phyloP scores from a whole-genome alignment of 2,113 vertebrate species.

The Danio rerio region DNA sequence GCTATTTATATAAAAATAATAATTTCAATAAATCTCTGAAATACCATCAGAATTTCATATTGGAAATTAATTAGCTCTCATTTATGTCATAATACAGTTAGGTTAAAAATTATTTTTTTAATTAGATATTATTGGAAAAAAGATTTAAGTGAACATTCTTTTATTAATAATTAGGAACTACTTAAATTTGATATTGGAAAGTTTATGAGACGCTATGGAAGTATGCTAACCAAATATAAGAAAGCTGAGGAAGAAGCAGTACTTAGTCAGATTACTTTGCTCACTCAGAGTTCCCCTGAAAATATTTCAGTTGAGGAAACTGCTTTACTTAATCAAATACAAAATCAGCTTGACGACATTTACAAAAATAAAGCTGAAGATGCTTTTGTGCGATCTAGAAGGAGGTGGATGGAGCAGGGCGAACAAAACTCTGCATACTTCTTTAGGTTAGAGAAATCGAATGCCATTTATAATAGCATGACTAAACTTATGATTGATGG shows the following conservation, averaged over 20 bases:
- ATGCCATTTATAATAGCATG: not conserved
- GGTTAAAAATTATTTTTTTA: not conserved
- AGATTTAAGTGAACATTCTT: not conserved
- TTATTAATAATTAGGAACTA: constrained; percentile 5
- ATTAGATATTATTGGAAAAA: not conserved
- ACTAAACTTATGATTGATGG: not conserved
- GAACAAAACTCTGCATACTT: constrained; percentile 25
- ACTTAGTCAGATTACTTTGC: not conserved
- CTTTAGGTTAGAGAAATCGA: constrained; percentile 16
- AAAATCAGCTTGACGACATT: not conserved
- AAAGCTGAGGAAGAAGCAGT: not conserved
- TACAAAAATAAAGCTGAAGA: constrained; percentile 38
- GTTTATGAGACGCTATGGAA: not conserved
- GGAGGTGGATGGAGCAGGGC: constrained; percentile 14
- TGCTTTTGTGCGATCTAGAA: constrained; percentile 32
- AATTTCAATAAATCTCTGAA: not conserved
- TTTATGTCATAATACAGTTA: not conserved
- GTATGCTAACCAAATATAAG: not conserved
- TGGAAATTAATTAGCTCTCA: not conserved
- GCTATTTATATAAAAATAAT: not conserved
- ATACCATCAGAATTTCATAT: not conserved
- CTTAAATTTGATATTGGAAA: not conserved
- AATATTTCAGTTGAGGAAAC: not conserved
- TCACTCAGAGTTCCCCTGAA: not conserved
- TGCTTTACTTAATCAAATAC: not conserved